Evolutionary conservation across 1,140 invertebrate species (phyloP).

Genomic region (Trichogramma pretiosum): DNA sequence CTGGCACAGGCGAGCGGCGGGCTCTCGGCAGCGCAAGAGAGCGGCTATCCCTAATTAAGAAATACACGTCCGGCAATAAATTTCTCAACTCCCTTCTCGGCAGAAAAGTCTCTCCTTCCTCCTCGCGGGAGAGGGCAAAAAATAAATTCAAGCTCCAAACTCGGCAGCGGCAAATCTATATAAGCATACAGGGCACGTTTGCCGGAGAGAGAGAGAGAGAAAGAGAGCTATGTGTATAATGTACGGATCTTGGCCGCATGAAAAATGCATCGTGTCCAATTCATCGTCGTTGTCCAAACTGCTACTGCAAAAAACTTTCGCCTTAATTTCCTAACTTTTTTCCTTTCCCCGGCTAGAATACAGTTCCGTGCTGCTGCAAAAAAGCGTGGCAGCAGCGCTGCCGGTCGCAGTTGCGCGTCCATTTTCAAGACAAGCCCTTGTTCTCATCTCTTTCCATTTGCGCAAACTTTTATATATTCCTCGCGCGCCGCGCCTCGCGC

Average conservation of each 20-base stretch:
- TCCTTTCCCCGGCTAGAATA: no score
- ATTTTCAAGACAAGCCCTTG: slow-evolving; percentile 9
- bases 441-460: neutral
- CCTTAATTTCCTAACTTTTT: slow-evolving; percentile 15
- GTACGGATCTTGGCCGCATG: neutral
- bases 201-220: no score
- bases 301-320: slow-evolving; percentile 8
- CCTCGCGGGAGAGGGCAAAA: neutral
- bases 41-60: slow-evolving; percentile 1
- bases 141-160: neutral
- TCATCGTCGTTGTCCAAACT: no score
- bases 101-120: no score
- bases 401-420: neutral
- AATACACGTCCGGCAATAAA: neutral
- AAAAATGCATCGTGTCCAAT: slow-evolving; percentile 13
- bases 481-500: slow-evolving; percentile 20
- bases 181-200: no score
- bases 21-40: no score
- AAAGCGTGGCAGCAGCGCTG: slow-evolving; percentile 17
- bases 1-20: no score
- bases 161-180: no score
- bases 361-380: no score
- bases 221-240: no score
- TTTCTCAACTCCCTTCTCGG: neutral
- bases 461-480: slow-evolving; percentile 5